Evolutionary conservation across 2,888 invertebrate genomes (phyloP), one percentile per base, ranked within the genome.

Genomic region (Ormyrus rosae): DNA sequence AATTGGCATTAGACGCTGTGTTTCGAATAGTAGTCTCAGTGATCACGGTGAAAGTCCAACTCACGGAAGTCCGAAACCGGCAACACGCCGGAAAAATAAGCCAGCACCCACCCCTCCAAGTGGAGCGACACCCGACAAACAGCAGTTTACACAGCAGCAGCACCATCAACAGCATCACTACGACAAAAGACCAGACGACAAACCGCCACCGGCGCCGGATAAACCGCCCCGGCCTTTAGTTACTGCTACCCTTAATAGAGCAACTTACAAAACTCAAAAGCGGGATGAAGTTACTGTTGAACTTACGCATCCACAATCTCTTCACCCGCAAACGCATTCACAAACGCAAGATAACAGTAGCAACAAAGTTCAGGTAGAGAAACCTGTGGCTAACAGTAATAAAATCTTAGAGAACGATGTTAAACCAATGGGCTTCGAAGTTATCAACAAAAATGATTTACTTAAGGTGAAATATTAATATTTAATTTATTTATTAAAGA

Each of bases 51-150:
- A 94, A 91, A 94, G 95, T 82, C 94, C 95, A 5, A 93, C 94
- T 85, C 92, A 91, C 73, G 94, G 95, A 56, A 96, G 96, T 90
- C 96, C 96, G 19, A 95, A 95, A 85, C 94, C 94, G 8, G 93
- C 94, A 69, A 91, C 93, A 84, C 92, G 96, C 80, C 93, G 95
- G 86, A 96, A 96, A 91, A 95, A 95, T 85, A 96, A 96, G 88
- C 95, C 95, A 6, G 95, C 95, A 0, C 95, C 95, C 4, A 94
- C 94, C 11, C 95, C 95, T 56, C 94, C 94, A 5, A 92, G 92
- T 84, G 85, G 90, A 34, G 87, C 88, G 11, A 92, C 92, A 60
- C 89, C 90, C 2, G 89, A 89, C 64, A 91, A 90, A 74, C 89
- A 89, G 34, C 34, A 34, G 68, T 85, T 86, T 48, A 51, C 10